Evolutionary conservation across 2,797 vertebrate genomes (phyloP).

Genomic region (Acrocephalus scirpaceus): DNA sequence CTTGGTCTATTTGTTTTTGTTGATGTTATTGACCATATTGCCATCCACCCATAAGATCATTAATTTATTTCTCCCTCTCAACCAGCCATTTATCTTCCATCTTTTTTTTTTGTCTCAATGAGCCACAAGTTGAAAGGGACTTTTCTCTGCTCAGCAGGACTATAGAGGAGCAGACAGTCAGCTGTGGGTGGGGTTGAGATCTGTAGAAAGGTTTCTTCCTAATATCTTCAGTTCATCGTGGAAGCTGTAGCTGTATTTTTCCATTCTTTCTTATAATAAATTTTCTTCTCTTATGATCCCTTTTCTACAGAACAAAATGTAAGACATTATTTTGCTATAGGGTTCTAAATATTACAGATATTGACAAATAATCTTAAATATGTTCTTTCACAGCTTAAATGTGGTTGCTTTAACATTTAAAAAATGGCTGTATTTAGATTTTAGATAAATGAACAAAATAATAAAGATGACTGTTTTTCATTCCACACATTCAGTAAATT

Average conservation of each 20-base stretch:
- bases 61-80: neutral
- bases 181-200: neutral
- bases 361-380: neutral
- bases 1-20: neutral
- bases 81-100: neutral
- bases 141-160: neutral
- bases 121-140: neutral
- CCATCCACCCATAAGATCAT: neutral
- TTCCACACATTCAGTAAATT: constrained; percentile 65
- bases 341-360: neutral
- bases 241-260: neutral
- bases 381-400: neutral
- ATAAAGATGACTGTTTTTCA: constrained; percentile 26
- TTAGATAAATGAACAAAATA: constrained; percentile 37
- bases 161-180: neutral
- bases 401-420: neutral
- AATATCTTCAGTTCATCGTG: neutral
- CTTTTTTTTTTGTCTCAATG: neutral
- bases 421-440: neutral
- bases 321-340: neutral
- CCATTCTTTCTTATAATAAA: neutral
- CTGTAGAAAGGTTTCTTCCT: neutral
- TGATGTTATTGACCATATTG: neutral
- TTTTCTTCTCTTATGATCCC: neutral
- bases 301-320: neutral